A percentile compares a stretch with the other conserved stretches of the same genome.
Conservation (phyloP, 2,888 invertebrate species). For the Cancer borealis region DNA sequence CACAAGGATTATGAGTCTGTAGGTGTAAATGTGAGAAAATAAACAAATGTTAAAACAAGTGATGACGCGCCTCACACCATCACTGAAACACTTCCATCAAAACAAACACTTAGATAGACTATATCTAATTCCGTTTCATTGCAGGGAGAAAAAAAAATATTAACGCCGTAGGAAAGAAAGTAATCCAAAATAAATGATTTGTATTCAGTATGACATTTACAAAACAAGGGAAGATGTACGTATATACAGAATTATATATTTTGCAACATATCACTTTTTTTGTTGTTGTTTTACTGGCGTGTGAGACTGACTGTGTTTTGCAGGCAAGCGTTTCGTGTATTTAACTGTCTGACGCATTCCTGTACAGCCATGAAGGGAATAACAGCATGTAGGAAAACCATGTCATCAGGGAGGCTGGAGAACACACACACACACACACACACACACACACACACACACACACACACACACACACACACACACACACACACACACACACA, state of each 20-base stretch:
- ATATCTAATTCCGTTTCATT: neutral
- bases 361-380: too few relatives aligned
- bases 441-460: neutral
- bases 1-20: neutral
- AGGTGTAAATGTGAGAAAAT: neutral
- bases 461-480: too few relatives aligned
- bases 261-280: neutral
- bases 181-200: neutral
- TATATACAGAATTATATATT: neutral
- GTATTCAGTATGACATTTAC: neutral
- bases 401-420: neutral
- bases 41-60: neutral
- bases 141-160: too few relatives aligned
- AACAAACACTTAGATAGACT: neutral
- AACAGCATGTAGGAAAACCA: too few relatives aligned
- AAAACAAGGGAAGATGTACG: neutral
- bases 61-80: neutral
- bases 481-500: neutral
- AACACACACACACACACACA: neutral
- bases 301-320: neutral
- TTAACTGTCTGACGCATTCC: neutral
- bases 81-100: neutral
- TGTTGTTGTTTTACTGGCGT: neutral
- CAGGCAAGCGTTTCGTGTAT: neutral
- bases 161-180: neutral